These are phyloP conservation scores for Macroramphosus scolopax DNA, from an alignment of 2,797 vertebrate genomes.

Conservation along the genomic window DNA sequence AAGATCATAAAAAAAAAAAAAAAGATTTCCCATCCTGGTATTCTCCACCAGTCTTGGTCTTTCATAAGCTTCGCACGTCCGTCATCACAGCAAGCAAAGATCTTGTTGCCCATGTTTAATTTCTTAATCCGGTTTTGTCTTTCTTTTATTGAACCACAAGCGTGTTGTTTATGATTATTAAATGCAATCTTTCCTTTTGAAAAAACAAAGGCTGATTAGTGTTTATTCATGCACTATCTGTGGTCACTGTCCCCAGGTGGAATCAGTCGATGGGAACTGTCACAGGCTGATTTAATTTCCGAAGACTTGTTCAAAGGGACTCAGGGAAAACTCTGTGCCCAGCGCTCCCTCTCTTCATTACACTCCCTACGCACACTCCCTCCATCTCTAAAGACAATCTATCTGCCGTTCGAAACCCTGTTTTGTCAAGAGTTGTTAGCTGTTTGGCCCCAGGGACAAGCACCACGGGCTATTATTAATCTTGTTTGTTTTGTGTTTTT, in stretches of 20 bases:
- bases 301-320: constrained; percentile 56
- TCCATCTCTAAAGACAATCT: constrained; percentile 76
- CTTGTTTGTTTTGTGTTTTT: constrained; percentile 76
- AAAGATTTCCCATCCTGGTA: constrained; percentile 19
- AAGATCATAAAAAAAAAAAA: constrained; percentile 33
- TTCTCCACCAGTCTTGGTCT: constrained; percentile 13
- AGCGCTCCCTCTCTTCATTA: constrained; percentile 66
- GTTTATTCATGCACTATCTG: constrained; percentile 60
- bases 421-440: constrained; percentile 82
- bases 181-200: constrained; percentile 56
- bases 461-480: constrained; percentile 78
- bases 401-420: constrained; percentile 75
- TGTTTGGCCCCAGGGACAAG: constrained; percentile 69
- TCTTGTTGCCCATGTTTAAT: too few relatives aligned
- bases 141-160: constrained; percentile 52
- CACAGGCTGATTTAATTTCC: constrained; percentile 72
- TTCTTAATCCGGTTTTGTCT: too few relatives aligned
- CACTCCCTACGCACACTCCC: constrained; percentile 65
- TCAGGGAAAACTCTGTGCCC: constrained; percentile 48
- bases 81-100: too few relatives aligned
- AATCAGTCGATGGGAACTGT: constrained; percentile 66
- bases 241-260: constrained; percentile 68
- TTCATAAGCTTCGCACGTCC: constrained; percentile 33
- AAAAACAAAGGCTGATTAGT: constrained; percentile 69
- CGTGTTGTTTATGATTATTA: constrained; percentile 63